phyloP scores from a whole-genome alignment of 1,140 invertebrate genomes.

The Neodiprion fabricii region DNA sequence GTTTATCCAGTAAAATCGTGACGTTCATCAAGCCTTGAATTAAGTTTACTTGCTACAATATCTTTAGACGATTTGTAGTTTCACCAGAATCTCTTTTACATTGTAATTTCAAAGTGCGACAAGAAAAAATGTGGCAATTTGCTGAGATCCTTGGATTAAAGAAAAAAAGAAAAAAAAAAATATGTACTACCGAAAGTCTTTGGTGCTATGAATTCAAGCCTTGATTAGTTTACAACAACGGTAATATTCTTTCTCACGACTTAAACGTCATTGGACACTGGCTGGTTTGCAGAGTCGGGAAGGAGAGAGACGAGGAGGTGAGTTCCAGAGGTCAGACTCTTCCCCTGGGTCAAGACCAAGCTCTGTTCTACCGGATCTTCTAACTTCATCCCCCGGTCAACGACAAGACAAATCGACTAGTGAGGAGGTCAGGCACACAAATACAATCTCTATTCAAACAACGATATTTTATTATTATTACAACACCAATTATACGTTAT shows the following conservation, averaged over 20 bases:
- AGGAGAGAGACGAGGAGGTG: conserved; percentile 63
- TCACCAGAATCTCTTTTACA: neutral
- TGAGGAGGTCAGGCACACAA: conserved; percentile 81
- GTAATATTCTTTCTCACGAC: neutral
- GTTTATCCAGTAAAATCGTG: neutral
- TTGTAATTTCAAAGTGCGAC: neutral
- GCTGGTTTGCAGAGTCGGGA: conserved; percentile 67
- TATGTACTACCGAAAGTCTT: neutral
- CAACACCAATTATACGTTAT: conserved; percentile 27
- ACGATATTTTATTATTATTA: conserved; percentile 24
- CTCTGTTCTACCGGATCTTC: conserved; percentile 91
- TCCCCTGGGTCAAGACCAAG: conserved; percentile 77
- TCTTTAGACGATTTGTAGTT: neutral
- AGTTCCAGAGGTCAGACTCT: conserved; percentile 64
- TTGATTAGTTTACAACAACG: neutral
- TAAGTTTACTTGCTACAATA: neutral
- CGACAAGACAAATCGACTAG: conserved; percentile 91
- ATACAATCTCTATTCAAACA: conserved; percentile 23
- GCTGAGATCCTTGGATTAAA: neutral
- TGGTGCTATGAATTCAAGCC: neutral
- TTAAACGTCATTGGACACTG: conserved; percentile 5
- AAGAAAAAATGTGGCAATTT: neutral
- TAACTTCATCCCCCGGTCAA: conserved; percentile 85
- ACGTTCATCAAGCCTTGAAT: neutral
- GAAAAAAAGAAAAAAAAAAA: neutral